phyloP scores from a whole-genome alignment of 2,113 vertebrate species.

The Macrotis lagotis region DNA sequence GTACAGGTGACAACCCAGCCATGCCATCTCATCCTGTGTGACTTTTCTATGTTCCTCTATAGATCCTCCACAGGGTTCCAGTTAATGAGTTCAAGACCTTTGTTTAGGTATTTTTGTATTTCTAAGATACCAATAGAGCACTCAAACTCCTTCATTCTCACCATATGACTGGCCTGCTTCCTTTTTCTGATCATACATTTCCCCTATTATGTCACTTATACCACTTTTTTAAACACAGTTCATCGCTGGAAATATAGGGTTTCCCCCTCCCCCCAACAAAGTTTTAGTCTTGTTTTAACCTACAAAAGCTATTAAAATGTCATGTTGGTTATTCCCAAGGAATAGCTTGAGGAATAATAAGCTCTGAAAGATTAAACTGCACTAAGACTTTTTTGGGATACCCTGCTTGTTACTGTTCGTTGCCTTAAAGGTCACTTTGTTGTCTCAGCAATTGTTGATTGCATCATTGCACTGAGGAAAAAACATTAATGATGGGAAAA shows the following conservation, averaged over 20 bases:
- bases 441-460: background rate
- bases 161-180: background rate
- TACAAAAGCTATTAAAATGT: too few species aligned
- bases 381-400: background rate
- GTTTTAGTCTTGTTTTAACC: background rate
- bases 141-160: background rate
- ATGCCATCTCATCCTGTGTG: background rate
- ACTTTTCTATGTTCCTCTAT: background rate
- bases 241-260: background rate
- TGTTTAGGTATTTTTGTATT: background rate
- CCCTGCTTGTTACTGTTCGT: background rate
- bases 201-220: background rate
- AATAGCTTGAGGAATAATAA: background rate
- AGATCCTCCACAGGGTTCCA: background rate
- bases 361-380: background rate
- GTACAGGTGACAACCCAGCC: background rate
- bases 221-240: background rate
- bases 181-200: background rate
- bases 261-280: background rate
- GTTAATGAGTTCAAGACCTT: background rate
- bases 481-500: background rate
- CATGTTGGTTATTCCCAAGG: too few species aligned
- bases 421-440: background rate
- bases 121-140: background rate
- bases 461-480: background rate